phyloP scores from a whole-genome alignment of 2,113 vertebrate genomes.

The Dermatemys mawii region DNA sequence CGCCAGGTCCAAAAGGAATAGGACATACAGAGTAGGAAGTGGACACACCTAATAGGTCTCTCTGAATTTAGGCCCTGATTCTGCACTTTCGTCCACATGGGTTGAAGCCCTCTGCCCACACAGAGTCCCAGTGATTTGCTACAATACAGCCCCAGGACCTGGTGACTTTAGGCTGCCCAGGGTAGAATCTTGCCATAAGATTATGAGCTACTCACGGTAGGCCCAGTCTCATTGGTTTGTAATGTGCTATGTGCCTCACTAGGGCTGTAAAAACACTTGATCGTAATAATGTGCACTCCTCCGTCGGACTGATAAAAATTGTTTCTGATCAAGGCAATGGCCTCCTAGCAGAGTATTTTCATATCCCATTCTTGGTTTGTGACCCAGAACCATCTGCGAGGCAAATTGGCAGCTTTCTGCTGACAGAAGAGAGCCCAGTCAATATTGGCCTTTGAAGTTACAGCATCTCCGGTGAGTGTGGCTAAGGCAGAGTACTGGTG shows the following conservation, averaged over 20 bases:
- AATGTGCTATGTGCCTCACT: not conserved
- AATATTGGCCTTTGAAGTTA: not conserved
- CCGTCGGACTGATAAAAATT: not conserved
- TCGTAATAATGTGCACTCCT: not conserved
- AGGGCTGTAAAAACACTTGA: not conserved
- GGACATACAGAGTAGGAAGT: accelerated
- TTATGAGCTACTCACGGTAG: not conserved
- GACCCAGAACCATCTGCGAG: not conserved
- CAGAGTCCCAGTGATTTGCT: not conserved
- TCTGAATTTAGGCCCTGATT: not conserved
- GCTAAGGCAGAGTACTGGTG: not conserved
- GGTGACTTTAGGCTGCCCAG: not conserved
- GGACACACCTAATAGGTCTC: not conserved
- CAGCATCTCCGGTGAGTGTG: not conserved
- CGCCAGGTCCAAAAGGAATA: not conserved
- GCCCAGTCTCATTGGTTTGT: not conserved
- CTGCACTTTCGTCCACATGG: not conserved
- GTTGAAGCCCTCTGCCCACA: not conserved
- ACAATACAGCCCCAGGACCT: not conserved
- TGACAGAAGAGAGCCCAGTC: not conserved
- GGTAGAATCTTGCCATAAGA: not conserved
- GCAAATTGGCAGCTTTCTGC: not conserved
- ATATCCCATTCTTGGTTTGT: not conserved
- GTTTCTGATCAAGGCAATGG: not conserved
- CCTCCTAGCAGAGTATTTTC: not conserved